Evolutionary conservation across 2,113 vertebrate genomes (phyloP), one percentile per base, ranked within the genome.

Genomic region (Periophthalmus modestus): DNA sequence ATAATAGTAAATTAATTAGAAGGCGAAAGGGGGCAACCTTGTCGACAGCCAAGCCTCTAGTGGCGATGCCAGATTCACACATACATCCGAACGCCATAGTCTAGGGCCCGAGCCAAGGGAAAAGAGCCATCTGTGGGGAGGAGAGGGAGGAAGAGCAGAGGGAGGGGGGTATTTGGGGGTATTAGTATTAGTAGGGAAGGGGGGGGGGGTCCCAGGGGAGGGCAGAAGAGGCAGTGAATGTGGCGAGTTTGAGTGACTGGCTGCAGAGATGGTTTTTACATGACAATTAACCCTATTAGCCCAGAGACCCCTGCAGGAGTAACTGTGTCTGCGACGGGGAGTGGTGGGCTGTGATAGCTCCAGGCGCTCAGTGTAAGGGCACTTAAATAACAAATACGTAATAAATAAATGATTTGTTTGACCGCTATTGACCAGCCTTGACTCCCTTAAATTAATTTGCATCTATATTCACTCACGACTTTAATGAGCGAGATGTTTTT

Each of bases 1-100:
- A 95, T 96, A 95, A 96, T 96, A 94, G 96, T 96, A 98, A 98
- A 99, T 99, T 99, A 98, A 99, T 99, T 98, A 98, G 96, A 96
- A 94, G 93, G 94, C 57, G 57, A 94, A 94, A 94, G 96, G 95
- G 96, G 96, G 95, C 94, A 59, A 95, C 96, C 95, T 97, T 97
- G 96, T 97, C 96, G 95, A 95, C 92, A 85, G 93, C 94, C 94
- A 86, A 85, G 93, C 94, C 91, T 87, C 94, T 89, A 72, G 89
- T 95, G 94, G 95, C 95, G 1, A 94, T 93, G 93, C 93, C 93
- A 94, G 94, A 94, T 95, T 96, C 74, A 71, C 71, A 54, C 54
- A 50, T 68, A 63, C 52, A 46, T 7, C 54, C 71, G 74, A 23
- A 66, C 50, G 67, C 69, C 46, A 54, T 55, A 33, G 67, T 62